Conservation (phyloP, 37 sponge, comb jelly and placozoan species). For the Haliclona indistincta region DNA sequence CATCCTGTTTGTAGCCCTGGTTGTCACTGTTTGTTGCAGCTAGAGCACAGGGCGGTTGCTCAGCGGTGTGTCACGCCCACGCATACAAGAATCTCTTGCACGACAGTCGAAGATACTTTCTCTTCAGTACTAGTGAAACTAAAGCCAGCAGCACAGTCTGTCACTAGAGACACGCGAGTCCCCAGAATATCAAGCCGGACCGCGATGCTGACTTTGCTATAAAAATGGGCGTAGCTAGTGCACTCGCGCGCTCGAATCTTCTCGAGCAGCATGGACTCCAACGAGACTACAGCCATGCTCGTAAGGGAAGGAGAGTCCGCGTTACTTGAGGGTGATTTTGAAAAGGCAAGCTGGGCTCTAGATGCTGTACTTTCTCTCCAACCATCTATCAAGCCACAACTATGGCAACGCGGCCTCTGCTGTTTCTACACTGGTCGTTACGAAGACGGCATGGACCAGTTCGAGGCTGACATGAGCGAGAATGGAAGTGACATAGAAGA, state of each 20-base stretch:
- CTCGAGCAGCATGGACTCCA: background rate
- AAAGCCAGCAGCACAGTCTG: too few relatives aligned
- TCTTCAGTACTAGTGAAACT: too few relatives aligned
- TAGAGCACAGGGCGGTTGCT: too few relatives aligned
- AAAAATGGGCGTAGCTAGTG: background rate
- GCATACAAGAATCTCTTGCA: too few relatives aligned
- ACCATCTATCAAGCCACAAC: background rate
- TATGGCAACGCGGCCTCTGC: conserved; percentile 66
- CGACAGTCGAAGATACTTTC: too few relatives aligned
- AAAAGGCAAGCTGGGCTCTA: conserved; percentile 31
- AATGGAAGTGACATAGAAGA: conserved; percentile 58
- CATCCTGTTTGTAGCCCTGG: too few relatives aligned
- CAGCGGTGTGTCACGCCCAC: too few relatives aligned
- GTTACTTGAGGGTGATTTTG: conserved; percentile 32
- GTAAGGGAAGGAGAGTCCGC: conserved; percentile 10
- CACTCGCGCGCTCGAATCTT: background rate
- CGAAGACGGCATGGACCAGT: conserved; percentile 43
- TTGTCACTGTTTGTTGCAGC: too few relatives aligned
- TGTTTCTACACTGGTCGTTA: conserved; percentile 40
- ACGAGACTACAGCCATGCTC: background rate
- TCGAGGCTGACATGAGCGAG: conserved; percentile 45
- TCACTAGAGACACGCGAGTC: too few relatives aligned
- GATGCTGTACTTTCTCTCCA: conserved; percentile 31
- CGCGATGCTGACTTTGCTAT: too few relatives aligned
- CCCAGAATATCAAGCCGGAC: too few relatives aligned